phyloP scores from a whole-genome alignment of 2,797 vertebrate genomes.

The Lateolabrax maculatus region DNA sequence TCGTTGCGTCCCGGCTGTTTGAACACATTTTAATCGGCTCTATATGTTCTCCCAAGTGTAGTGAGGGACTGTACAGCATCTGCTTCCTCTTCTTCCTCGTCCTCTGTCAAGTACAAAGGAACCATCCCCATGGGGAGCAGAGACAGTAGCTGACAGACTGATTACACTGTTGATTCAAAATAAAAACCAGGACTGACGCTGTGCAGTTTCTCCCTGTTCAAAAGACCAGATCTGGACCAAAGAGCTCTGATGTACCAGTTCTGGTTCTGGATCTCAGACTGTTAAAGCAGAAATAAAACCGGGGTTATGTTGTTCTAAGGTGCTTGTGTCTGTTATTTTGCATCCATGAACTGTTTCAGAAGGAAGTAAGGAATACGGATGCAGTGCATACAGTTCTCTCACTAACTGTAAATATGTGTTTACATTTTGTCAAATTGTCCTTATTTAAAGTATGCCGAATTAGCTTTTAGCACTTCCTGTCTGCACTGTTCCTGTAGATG shows the following conservation, averaged over 20 bases:
- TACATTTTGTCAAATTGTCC: no score
- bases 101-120: slow-evolving; percentile 12
- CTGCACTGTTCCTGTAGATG: no score
- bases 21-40: not conserved
- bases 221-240: not conserved
- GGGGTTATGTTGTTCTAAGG: not conserved
- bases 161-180: not conserved
- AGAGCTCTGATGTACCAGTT: not conserved
- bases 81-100: not conserved
- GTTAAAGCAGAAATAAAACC: not conserved
- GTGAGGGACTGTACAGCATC: not conserved
- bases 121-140: no score
- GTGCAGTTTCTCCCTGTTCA: not conserved
- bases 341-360: no score
- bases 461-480: no score
- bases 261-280: not conserved
- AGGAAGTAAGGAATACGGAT: not conserved
- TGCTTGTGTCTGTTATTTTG: no score
- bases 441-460: no score
- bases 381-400: no score
- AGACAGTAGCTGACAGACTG: not conserved
- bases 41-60: not conserved
- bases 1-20: not conserved
- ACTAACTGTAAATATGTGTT: no score
- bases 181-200: not conserved